Evolutionary conservation across 2,888 invertebrate species (phyloP).

Genomic region (Caenorhabditis macrosperma): DNA sequence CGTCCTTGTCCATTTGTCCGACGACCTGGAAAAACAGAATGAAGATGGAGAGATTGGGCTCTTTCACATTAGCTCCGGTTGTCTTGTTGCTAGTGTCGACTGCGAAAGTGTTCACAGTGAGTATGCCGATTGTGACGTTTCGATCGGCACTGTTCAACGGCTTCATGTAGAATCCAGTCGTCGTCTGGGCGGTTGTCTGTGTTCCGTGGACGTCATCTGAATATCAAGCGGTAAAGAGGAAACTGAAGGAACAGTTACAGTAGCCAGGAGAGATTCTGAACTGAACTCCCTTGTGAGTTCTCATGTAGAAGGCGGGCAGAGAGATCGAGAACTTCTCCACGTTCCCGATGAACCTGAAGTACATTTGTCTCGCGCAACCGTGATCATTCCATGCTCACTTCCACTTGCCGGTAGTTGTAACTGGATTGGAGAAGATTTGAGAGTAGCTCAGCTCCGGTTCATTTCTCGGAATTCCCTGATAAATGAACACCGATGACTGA

Average conservation of each 20-base stretch:
- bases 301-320: slow-evolving; percentile 31
- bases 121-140: background rate
- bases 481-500: slow-evolving; percentile 21
- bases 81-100: background rate
- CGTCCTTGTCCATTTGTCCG: slow-evolving; percentile 7
- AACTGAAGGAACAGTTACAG: slow-evolving; percentile 8
- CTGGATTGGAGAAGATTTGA: slow-evolving; percentile 31
- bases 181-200: background rate
- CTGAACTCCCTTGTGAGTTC: slow-evolving; percentile 13
- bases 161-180: slow-evolving; percentile 35
- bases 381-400: background rate
- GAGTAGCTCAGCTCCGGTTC: background rate
- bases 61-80: slow-evolving; percentile 14
- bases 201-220: slow-evolving; percentile 24
- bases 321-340: slow-evolving; percentile 18
- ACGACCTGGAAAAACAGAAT: slow-evolving; percentile 7
- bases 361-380: background rate
- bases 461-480: slow-evolving; percentile 26
- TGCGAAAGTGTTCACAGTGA: background rate
- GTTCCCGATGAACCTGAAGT: slow-evolving; percentile 8
- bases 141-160: slow-evolving; percentile 1
- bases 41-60: background rate
- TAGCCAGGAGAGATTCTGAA: slow-evolving; percentile 9
- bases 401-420: background rate
- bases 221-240: background rate